phyloP scores from a whole-genome alignment of 2,113 vertebrate species.

The Phalacrocorax pelagicus region DNA sequence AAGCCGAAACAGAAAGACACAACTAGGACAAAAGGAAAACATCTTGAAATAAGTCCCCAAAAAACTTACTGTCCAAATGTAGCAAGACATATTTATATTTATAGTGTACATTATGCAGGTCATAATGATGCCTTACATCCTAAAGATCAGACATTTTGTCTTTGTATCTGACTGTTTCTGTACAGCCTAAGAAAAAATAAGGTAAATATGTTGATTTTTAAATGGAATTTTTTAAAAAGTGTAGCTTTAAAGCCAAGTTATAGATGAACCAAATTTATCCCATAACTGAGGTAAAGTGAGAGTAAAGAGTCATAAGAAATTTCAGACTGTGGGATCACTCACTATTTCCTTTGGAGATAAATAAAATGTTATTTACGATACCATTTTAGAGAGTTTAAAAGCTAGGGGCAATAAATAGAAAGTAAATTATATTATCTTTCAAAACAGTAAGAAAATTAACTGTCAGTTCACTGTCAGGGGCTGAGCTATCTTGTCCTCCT shows the following conservation, averaged over 20 bases:
- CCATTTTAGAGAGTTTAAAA: neutral
- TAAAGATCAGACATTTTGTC: neutral
- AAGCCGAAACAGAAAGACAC: neutral
- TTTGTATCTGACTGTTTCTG: neutral
- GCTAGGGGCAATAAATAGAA: neutral
- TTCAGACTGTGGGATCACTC: neutral
- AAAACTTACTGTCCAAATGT: fast-evolving
- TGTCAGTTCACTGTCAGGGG: neutral
- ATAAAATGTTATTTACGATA: neutral
- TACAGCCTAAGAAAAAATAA: neutral
- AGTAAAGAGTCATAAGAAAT: neutral
- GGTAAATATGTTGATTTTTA: neutral
- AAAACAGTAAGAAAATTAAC: neutral
- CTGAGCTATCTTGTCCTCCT: neutral
- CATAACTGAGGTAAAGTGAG: neutral
- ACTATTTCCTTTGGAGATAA: neutral
- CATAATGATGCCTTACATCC: neutral
- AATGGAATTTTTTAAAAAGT: neutral
- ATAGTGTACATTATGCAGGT: neutral
- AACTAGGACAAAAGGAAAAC: neutral
- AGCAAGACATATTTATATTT: neutral
- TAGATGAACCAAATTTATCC: neutral
- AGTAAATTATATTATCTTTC: neutral
- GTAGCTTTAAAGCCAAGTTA: neutral
- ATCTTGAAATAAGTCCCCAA: neutral